Evolutionary conservation across 2,113 vertebrate genomes (phyloP).

Genomic region (Trematocara zebra): DNA sequence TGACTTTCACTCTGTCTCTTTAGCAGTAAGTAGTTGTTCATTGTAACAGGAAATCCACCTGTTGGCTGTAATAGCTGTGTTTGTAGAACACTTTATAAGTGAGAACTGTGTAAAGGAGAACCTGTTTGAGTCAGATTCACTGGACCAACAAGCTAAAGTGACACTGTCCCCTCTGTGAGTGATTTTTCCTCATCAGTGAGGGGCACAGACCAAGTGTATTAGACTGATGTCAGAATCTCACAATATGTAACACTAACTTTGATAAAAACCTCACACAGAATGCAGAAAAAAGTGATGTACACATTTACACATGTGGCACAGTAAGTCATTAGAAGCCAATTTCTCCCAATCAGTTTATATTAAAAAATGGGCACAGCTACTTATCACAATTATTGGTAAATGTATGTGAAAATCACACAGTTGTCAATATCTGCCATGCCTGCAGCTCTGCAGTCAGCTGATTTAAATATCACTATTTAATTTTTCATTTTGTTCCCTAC

Average conservation of each 20-base stretch:
- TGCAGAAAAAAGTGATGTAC: neutral
- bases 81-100: neutral
- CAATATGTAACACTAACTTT: neutral
- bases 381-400: neutral
- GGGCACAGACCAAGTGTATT: neutral
- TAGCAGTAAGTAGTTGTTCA: neutral
- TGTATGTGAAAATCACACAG: neutral
- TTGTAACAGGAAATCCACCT: neutral
- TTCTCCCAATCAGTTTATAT: neutral
- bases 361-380: neutral
- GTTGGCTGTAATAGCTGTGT: neutral
- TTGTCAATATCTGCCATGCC: neutral
- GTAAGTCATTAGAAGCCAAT: neutral
- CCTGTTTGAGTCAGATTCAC: neutral
- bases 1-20: neutral
- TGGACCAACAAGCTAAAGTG: neutral
- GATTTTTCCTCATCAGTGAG: neutral
- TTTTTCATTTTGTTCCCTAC: neutral
- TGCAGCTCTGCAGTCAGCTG: neutral
- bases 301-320: neutral
- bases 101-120: neutral
- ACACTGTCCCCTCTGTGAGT: neutral
- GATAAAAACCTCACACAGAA: neutral
- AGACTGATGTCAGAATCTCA: neutral
- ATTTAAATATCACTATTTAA: neutral